Evolutionary conservation across 1,140 invertebrate genomes (phyloP).

Genomic region (Trinorchestia longiramus): DNA sequence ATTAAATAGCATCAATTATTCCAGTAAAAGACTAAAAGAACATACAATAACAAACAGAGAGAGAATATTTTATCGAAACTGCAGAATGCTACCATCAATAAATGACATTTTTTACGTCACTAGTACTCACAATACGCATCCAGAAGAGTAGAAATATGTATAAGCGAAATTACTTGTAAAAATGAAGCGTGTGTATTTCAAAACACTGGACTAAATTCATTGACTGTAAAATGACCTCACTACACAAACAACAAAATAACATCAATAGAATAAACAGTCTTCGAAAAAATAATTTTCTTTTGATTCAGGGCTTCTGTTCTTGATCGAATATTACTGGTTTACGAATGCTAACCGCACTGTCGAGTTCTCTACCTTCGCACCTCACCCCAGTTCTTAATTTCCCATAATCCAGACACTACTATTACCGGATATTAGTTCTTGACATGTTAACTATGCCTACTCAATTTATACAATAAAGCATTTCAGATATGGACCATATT

Average conservation of each 20-base stretch:
- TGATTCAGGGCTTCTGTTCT: neutral
- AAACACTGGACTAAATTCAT: neutral
- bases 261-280: neutral
- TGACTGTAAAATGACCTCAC: neutral
- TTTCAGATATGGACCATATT: neutral
- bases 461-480: neutral
- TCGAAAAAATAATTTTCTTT: neutral
- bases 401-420: neutral
- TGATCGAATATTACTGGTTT: neutral
- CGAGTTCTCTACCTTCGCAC: neutral
- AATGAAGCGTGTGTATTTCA: neutral
- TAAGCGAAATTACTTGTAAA: neutral
- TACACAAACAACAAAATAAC: neutral
- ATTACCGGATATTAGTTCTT: neutral
- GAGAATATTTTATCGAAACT: neutral
- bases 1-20: slow-evolving; percentile 20
- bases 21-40: neutral
- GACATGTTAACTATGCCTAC: neutral
- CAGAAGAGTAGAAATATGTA: neutral
- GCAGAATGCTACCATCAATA: neutral
- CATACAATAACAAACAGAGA: neutral
- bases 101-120: neutral
- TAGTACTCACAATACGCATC: neutral
- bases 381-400: neutral
- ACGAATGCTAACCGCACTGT: neutral